These are phyloP conservation scores for Gambelia wislizenii DNA, from an alignment of 2,797 vertebrate genomes.

Conservation along the genomic window DNA sequence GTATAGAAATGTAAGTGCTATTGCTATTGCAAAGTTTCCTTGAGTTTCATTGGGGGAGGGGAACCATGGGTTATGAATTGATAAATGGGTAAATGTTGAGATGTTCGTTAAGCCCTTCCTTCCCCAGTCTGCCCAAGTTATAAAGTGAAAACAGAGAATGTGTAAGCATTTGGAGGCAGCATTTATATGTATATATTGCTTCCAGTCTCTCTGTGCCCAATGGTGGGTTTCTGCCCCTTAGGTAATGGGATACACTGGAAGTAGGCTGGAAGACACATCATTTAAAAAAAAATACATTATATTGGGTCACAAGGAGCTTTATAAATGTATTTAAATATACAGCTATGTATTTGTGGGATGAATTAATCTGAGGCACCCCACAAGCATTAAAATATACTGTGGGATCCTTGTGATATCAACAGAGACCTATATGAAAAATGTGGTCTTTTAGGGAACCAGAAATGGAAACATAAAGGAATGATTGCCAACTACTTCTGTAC, in stretches of 20 bases:
- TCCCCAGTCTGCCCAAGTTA: too few species aligned
- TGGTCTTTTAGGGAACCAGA: accelerated
- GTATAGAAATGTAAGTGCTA: too few species aligned
- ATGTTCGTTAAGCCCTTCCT: too few species aligned
- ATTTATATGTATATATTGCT: background rate
- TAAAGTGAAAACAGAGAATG: background rate
- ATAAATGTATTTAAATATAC: background rate
- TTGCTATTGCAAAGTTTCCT: too few species aligned
- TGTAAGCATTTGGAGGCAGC: background rate
- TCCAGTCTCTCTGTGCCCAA: too few species aligned
- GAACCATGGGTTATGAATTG: too few species aligned
- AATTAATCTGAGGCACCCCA: background rate
- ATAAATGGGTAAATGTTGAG: too few species aligned
- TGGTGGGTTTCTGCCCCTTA: background rate
- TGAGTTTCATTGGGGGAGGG: too few species aligned
- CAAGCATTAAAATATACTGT: background rate
- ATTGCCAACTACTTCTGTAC: too few species aligned
- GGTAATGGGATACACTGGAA: background rate
- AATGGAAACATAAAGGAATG: background rate
- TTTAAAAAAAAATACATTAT: too few species aligned
- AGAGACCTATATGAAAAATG: background rate
- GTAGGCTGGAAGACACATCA: background rate
- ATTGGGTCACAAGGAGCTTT: background rate
- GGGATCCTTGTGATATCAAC: slow-evolving; percentile 4
- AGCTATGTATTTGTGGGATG: background rate